Conservation (phyloP, 2,113 vertebrate genomes). For the Ochotona curzoniae region DNA sequence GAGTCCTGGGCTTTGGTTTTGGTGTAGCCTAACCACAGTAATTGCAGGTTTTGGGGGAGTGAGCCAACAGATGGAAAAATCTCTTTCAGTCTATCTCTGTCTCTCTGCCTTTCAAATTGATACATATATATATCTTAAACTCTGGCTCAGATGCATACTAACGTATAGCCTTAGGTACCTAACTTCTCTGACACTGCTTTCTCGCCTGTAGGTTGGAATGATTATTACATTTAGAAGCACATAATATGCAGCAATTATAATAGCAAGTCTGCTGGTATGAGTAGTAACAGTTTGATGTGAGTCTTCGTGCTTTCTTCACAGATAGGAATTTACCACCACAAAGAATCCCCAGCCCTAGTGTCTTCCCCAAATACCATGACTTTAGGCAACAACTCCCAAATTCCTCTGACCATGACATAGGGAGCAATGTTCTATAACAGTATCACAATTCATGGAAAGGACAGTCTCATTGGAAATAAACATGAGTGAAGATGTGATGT, state of each 20-base stretch:
- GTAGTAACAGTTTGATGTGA: accelerated
- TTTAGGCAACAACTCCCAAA: neutral
- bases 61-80: no score
- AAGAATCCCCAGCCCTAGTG: neutral
- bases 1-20: no score
- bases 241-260: no score
- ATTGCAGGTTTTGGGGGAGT: no score
- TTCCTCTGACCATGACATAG: neutral
- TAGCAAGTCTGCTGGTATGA: neutral
- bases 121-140: neutral
- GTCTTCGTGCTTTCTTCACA: neutral
- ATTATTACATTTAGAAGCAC: neutral
- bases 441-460: neutral
- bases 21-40: no score
- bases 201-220: neutral
- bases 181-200: neutral
- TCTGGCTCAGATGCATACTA: neutral
- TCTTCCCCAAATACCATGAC: neutral
- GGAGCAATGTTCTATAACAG: neutral
- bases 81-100: no score
- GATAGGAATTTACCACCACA: neutral
- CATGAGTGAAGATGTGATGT: neutral
- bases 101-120: no score
- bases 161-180: neutral
- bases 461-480: conserved; percentile 23